Conservation (phyloP, 2,797 vertebrate species). For the Argentina silus region DNA sequence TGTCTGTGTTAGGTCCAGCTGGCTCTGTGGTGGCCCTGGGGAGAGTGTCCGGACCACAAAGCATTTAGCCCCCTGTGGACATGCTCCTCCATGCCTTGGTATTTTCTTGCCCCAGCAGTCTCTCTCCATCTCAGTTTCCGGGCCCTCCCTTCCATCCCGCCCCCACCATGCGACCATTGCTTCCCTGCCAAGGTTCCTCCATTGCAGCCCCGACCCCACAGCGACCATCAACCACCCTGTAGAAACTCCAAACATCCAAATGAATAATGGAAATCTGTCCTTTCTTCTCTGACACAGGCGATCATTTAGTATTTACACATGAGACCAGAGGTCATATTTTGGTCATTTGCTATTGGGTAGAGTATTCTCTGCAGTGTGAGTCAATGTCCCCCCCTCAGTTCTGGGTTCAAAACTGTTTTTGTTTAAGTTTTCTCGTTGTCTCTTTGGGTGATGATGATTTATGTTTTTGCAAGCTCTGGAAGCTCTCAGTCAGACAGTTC, state of each 20-base stretch:
- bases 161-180: constrained; percentile 27
- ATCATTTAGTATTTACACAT: constrained; percentile 4
- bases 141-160: constrained; percentile 21
- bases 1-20: constrained; percentile 41
- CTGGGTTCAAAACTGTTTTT: not conserved
- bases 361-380: constrained; percentile 1
- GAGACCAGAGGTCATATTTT: not conserved
- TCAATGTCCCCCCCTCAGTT: not conserved
- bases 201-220: constrained; percentile 5
- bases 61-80: constrained; percentile 24
- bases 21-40: constrained; percentile 32
- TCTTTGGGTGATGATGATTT: not conserved
- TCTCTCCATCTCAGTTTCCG: constrained; percentile 37
- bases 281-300: not conserved
- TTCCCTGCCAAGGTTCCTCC: constrained; percentile 36
- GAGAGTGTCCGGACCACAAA: constrained; percentile 47
- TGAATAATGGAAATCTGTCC: not conserved
- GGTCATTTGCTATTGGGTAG: not conserved
- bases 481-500: not conserved
- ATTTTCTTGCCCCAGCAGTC: constrained; percentile 44
- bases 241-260: not conserved
- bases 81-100: constrained; percentile 25
- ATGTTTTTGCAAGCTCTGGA: too few relatives aligned
- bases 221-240: not conserved
- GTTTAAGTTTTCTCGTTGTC: not conserved